Evolutionary conservation across 2,113 vertebrate genomes (phyloP), one percentile per base, ranked within the genome.

Genomic region (Prunella himalayana): DNA sequence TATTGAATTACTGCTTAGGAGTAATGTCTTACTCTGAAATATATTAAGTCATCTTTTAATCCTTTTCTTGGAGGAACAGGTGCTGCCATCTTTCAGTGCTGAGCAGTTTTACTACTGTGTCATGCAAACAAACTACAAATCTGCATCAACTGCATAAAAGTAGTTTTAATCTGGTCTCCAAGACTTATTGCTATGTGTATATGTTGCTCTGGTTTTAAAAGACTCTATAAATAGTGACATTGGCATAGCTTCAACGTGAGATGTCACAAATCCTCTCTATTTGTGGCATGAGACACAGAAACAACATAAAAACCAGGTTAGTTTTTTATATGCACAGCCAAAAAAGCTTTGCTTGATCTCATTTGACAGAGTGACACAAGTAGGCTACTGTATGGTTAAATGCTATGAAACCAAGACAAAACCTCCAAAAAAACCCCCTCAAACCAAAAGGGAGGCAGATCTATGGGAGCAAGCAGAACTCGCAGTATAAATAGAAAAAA

Each of bases 291-390:
- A 83, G 75, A 37, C 27, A 44, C 45, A 70, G 54, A 76, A 90
- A 59, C 77, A 71, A 50, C 10, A 2, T 63, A 54, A 93, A 77
- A 96, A 86, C 1, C 64, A 90, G 92, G 71, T 95, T 92, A 78
- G 25, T 88, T 94, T 93, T 95, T 91, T 83, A 66, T 70, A 54
- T 42, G 37, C 53, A 25, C 11, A 90, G 61, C 66, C 42, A 77
- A 44, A 82, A 92, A 82, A 88, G 27, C 61, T 51, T 39, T 77
- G 35, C 51, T 88, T 80, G 56, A 77, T 89, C 57, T 94, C 21
- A 22, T 89, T 90, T 95, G 82, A 33, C 50, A 70, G 56, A 50
- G 39, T 88, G 89, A 87, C 64, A 88, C 42, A 94, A 92, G 56
- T 63, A 86, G 82, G 87, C 50, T 96, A 33, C 39, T 88, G 75